Evolutionary conservation across 1,140 invertebrate species (phyloP).

Genomic region (Atta colombica): DNA sequence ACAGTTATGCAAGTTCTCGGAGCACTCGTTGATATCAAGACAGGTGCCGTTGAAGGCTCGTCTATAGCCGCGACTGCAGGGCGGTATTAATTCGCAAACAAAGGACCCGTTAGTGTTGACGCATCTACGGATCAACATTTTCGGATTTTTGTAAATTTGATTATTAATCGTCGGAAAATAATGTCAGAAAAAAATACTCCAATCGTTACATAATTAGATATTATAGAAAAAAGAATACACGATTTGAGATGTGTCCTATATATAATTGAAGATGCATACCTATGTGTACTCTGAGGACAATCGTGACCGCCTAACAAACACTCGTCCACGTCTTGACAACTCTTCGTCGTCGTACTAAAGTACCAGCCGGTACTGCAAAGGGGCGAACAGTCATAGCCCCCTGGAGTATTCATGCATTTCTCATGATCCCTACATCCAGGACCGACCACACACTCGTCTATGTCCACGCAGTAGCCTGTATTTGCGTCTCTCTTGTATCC

Average conservation of each 20-base stretch:
- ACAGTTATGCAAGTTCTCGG: slow-evolving; percentile 79
- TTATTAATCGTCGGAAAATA: neutral
- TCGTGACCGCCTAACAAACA: slow-evolving; percentile 87
- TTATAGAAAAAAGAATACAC: neutral
- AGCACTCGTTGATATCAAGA: slow-evolving; percentile 87
- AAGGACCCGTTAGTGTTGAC: slow-evolving; percentile 81
- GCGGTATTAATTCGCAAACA: slow-evolving; percentile 72
- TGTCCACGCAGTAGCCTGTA: slow-evolving; percentile 90
- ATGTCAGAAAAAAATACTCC: neutral
- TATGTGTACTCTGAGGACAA: slow-evolving; percentile 75
- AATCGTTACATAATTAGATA: neutral
- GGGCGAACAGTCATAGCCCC: slow-evolving; percentile 91
- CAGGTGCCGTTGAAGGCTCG: slow-evolving; percentile 84
- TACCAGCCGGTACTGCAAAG: slow-evolving; percentile 86
- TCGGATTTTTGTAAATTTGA: slow-evolving; percentile 50
- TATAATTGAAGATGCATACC: neutral
- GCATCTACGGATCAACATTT: slow-evolving; percentile 63
- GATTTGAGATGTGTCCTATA: too few relatives aligned
- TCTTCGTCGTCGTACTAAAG: slow-evolving; percentile 87
- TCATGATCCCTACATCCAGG: slow-evolving; percentile 91
- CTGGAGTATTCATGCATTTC: slow-evolving; percentile 90
- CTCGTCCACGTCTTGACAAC: slow-evolving; percentile 96
- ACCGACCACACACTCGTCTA: slow-evolving; percentile 90
- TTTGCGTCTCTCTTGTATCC: slow-evolving; percentile 59
- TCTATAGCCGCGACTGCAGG: slow-evolving; percentile 77